Evolutionary conservation across 2,113 vertebrate species (phyloP), one percentile per base, ranked within the genome.

Genomic region (Petrocephalus microphthalmus): DNA sequence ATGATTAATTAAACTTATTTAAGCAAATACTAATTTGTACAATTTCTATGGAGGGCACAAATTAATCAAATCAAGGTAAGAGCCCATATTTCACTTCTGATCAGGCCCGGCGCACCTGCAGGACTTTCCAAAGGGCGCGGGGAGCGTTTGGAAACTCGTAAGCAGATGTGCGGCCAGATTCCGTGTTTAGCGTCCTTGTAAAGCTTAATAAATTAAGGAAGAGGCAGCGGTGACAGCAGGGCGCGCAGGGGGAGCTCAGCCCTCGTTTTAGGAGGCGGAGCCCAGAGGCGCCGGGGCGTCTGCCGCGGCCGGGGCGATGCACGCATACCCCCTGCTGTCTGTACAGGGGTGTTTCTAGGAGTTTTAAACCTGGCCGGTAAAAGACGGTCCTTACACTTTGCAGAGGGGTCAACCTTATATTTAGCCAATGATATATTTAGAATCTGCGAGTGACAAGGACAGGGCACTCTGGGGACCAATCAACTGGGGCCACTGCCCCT

Each of bases 1-100:
- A 83, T 83, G 81, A 83, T 83, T 83, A 83, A 83, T 83, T 83
- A 83, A 83, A 83, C 45, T 83, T 83, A 47, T 83, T 83, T 83
- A 47, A 83, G 81, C 81, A 83, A 83, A 83, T 83, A 47, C 45
- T 49, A 83, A 83, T 47, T 83, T 83, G 37, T 83, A 45, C 37
- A 83, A 83, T 83, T 83, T 83, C 37, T 78, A 78, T 42, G 71
- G 71, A 78, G 71, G 71, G 22, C 81, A 83, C 81, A 6, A 83
- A 83, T 83, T 83, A 83, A 83, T 83, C 81, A 83, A 83, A 83
- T 83, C 37, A 83, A 83, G 81, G 5, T 42, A 78, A 11, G 81
- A 15, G 37, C 20, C 17, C 81, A 83, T 83, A 83, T 83, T 83
- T 83, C 71, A 78, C 71, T 42, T 5, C 71, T 49, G 33, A 83